Base-by-base conservation (phyloP, 2,888 invertebrate species). In the Dexiosoma caninum region DNA sequence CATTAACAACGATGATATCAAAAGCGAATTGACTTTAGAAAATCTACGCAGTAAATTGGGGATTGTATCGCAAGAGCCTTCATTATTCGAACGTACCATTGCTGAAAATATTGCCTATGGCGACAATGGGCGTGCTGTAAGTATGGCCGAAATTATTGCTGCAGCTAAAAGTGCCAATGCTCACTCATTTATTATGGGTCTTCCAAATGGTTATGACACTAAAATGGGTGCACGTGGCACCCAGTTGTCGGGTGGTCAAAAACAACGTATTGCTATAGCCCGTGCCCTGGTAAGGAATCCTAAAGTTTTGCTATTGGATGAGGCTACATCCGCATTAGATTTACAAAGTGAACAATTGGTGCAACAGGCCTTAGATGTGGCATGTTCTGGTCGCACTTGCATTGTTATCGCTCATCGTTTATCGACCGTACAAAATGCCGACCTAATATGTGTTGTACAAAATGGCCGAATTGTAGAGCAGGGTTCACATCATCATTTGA, bases 91-190 rank as follows among this genome's bases (percentile, higher is more conserved):
- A 86, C 92, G 95, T 51, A 94, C 94, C 55, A 95, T 97, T 57
- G 93, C 93, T 0, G 95, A 97, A 85, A 97, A 97, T 88, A 97
- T 97, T 85, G 94, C 95, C 0, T 97, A 96, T 86, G 97, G 97
- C 0, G 95, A 96, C 90, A 95, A 95, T 87, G 91, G 91, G 0
- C 91, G 95, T 0, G 82, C 84, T 0, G 93, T 95, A 12, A 85
- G 92, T 0, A 94, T 94, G 88, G 92, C 93, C 5, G 95, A 96
- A 86, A 92, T 96, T 51, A 94, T 95, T 12, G 91, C 91, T 3
- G 95, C 95, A 0, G 94, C 95, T 0, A 94, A 93, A 86, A 92
- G 92, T 78, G 95, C 96, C 1, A 96, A 96, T 85, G 95, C 96
- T 55, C 96, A 96, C 85, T 90, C 91, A 7, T 96, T 96, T 85